These are phyloP conservation scores for Vollenhovia emeryi DNA, from an alignment of 1,140 invertebrate genomes.

Conservation along the genomic window DNA sequence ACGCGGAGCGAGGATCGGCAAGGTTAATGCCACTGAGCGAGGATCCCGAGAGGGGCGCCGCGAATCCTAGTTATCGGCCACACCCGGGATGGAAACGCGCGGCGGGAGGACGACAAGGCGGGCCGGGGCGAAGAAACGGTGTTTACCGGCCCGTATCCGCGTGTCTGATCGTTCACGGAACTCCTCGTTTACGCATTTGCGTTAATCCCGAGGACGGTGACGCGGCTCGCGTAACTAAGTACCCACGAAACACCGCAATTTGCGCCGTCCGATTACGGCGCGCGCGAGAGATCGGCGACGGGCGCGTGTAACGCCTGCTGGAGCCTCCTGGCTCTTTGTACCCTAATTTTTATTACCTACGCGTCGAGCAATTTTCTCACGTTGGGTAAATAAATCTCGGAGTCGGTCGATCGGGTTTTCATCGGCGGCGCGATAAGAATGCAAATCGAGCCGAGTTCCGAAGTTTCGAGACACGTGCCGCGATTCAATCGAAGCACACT, in stretches of 20 bases:
- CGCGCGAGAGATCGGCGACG: conserved; percentile 10
- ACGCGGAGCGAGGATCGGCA: conserved; percentile 67
- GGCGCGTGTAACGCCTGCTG: no score
- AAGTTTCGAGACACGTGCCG: not conserved
- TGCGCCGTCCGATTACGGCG: conserved; percentile 1
- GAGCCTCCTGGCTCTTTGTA: no score
- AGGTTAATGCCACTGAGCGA: conserved; percentile 78
- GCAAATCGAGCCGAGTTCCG: not conserved
- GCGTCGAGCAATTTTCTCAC: not conserved
- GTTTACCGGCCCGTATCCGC: not conserved
- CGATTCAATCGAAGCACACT: not conserved
- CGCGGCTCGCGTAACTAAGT: not conserved
- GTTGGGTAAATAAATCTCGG: not conserved
- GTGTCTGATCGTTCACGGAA: conserved; percentile 1
- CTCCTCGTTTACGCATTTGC: conserved; percentile 1
- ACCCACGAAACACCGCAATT: conserved; percentile 34
- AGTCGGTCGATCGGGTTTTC: not conserved
- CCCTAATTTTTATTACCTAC: not conserved
- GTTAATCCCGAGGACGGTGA: conserved; percentile 29
- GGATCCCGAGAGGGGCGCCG: conserved; percentile 49
- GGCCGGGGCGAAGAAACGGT: not conserved
- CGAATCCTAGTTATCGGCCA: conserved; percentile 76
- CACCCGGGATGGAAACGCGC: conserved; percentile 62
- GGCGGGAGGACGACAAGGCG: not conserved
- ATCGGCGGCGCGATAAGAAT: not conserved